phyloP scores from a whole-genome alignment of 2,113 vertebrate species.

The Anseranas semipalmata region DNA sequence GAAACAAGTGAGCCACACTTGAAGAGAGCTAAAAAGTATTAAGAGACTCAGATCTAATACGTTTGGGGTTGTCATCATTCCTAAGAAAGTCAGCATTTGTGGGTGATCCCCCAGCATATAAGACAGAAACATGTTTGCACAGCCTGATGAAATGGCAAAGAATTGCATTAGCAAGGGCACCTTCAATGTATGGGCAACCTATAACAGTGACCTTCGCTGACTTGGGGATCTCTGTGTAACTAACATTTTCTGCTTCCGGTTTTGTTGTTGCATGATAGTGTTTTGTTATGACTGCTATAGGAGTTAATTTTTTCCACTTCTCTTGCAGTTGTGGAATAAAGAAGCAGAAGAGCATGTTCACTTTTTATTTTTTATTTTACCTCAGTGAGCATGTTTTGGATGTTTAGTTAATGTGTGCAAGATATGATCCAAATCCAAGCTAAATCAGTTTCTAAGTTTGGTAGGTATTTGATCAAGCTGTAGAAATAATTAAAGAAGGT shows the following conservation, averaged over 20 bases:
- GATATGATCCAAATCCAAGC: background rate
- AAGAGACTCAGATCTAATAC: background rate
- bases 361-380: background rate
- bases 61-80: background rate
- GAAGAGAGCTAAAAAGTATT: background rate
- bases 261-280: background rate
- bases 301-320: background rate
- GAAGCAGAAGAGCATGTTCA: background rate
- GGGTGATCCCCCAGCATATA: background rate
- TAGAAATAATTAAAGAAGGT: background rate
- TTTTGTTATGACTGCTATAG: background rate
- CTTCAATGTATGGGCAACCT: background rate
- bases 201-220: background rate
- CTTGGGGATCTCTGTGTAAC: background rate
- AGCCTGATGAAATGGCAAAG: background rate
- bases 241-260: background rate
- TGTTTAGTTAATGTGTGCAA: background rate
- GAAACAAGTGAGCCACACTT: background rate
- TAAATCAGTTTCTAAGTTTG: background rate
- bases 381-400: background rate
- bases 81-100: background rate
- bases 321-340: background rate
- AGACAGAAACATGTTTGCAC: background rate
- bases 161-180: background rate
- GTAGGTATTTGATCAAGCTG: background rate